phyloP scores from a whole-genome alignment of 2,113 vertebrate genomes.

The Cebus imitator region DNA sequence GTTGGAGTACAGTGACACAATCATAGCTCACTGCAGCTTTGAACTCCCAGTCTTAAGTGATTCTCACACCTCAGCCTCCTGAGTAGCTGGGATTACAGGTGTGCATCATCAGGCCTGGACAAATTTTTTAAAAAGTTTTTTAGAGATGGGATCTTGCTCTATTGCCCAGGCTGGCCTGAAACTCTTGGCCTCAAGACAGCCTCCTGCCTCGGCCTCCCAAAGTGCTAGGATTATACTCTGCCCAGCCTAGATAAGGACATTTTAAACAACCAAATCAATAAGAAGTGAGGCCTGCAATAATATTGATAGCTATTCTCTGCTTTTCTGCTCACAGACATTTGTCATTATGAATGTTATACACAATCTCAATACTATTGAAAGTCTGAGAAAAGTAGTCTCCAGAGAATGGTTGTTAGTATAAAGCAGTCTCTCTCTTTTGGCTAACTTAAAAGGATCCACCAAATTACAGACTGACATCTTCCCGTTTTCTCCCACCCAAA shows the following conservation, averaged over 20 bases:
- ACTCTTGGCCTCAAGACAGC: too few species aligned
- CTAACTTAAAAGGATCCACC: background rate
- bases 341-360: background rate
- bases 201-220: too few species aligned
- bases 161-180: too few species aligned
- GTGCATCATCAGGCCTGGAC: too few species aligned
- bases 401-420: background rate
- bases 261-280: background rate
- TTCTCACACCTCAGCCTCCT: too few species aligned
- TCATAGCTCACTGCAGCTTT: too few species aligned
- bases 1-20: too few species aligned
- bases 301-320: background rate
- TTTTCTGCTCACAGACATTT: background rate
- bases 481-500: background rate
- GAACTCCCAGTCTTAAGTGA: too few species aligned
- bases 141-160: too few species aligned
- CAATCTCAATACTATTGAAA: background rate
- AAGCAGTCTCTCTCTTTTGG: background rate
- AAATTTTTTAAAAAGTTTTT: too few species aligned
- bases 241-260: background rate
- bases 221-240: too few species aligned
- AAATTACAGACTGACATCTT: background rate
- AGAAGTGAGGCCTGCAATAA: background rate
- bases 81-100: too few species aligned
- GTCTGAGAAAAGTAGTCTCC: background rate